phyloP scores from a whole-genome alignment of 2,113 vertebrate genomes.

The Podarcis muralis region DNA sequence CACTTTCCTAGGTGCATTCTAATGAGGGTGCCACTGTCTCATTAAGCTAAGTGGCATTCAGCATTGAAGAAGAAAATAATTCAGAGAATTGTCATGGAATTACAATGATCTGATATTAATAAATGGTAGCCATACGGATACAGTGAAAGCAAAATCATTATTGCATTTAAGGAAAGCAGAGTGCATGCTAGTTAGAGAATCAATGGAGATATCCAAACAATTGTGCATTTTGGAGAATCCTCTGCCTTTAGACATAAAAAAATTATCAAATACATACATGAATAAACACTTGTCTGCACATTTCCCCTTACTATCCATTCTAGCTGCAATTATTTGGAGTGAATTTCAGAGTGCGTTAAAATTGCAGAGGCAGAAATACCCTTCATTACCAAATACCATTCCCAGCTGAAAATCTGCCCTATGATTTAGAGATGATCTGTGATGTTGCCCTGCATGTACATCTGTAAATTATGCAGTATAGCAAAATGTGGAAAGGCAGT shows the following conservation, averaged over 20 bases:
- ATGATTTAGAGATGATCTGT: neutral
- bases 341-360: neutral
- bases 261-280: too few relatives aligned
- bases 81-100: conserved; percentile 63
- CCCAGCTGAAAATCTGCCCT: neutral
- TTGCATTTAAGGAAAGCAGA: conserved; percentile 38
- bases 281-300: neutral
- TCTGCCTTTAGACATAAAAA: neutral
- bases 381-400: neutral
- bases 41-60: conserved; percentile 59
- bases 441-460: neutral
- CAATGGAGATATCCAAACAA: neutral
- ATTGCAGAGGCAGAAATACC: neutral
- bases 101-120: conserved; percentile 56
- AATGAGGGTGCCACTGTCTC: conserved; percentile 65
- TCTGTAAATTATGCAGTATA: neutral
- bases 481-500: neutral
- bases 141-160: conserved; percentile 51
- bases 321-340: neutral
- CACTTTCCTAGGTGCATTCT: conserved; percentile 71
- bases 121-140: conserved; percentile 32
- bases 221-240: conserved; percentile 28
- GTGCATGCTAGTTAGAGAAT: neutral
- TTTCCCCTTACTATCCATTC: neutral
- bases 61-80: conserved; percentile 53